These are phyloP conservation scores for Eufriesea mexicana DNA, from an alignment of 1,140 invertebrate species.

Conservation along the genomic window DNA sequence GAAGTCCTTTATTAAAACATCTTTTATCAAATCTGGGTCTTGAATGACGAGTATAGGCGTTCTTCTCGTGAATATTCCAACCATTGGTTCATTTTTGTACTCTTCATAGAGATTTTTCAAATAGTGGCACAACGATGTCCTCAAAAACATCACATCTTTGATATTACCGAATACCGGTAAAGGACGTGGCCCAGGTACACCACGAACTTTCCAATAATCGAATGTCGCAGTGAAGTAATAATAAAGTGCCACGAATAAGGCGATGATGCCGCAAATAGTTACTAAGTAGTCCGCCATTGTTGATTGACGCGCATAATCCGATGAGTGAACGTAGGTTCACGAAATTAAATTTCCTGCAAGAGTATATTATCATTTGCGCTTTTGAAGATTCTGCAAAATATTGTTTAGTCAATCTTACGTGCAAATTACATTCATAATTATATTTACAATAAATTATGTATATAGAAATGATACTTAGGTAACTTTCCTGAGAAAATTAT, in stretches of 20 bases:
- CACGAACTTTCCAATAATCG: constrained; percentile 74
- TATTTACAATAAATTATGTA: too few species aligned
- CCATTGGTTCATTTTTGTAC: constrained; percentile 72
- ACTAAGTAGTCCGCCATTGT: constrained; percentile 41
- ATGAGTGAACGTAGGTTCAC: too few species aligned
- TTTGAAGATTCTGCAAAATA: too few species aligned
- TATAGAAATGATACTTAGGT: too few species aligned
- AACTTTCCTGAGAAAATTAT: too few species aligned
- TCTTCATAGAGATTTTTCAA: constrained; percentile 59
- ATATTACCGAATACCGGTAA: constrained; percentile 73
- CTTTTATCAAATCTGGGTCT: constrained; percentile 80
- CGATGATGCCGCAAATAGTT: constrained; percentile 42
- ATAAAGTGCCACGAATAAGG: constrained; percentile 52
- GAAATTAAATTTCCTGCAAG: neutral
- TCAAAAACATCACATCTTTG: constrained; percentile 57
- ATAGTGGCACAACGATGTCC: constrained; percentile 43
- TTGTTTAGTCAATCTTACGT: too few species aligned
- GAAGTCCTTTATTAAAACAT: constrained; percentile 82
- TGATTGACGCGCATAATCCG: neutral
- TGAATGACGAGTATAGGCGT: constrained; percentile 75
- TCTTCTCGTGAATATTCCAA: constrained; percentile 79
- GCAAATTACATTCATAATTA: too few species aligned
- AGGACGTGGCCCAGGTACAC: constrained; percentile 70
- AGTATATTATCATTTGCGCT: neutral
- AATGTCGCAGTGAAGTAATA: constrained; percentile 59